phyloP scores from a whole-genome alignment of 2,888 invertebrate genomes.

The Stramonita haemastoma region DNA sequence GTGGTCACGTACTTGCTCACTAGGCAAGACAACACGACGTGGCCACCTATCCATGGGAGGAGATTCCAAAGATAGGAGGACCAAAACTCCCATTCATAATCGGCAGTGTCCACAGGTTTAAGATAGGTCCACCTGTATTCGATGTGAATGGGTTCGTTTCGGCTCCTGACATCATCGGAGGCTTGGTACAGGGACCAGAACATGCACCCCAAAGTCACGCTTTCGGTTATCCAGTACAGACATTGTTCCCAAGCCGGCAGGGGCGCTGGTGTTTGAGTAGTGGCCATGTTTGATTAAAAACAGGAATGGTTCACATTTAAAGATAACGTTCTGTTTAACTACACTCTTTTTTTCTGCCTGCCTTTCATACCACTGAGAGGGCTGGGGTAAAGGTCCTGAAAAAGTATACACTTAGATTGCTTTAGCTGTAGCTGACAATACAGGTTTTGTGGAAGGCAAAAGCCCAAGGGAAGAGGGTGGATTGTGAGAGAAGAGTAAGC shows the following conservation, averaged over 20 bases:
- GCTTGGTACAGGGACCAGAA: conserved; percentile 36
- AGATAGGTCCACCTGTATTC: conserved; percentile 14
- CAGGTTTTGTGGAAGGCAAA: too few species aligned
- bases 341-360: too few species aligned
- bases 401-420: too few species aligned
- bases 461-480: too few species aligned
- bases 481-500: too few species aligned
- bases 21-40: conserved; percentile 43
- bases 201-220: conserved; percentile 34
- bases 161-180: conserved; percentile 10
- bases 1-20: not conserved
- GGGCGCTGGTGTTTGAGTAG: not conserved
- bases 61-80: conserved; percentile 80
- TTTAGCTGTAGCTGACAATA: too few species aligned
- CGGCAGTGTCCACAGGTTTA: conserved; percentile 81
- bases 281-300: too few species aligned
- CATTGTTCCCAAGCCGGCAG: conserved; percentile 46
- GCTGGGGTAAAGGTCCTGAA: too few species aligned
- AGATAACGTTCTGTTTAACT: too few species aligned
- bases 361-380: too few species aligned
- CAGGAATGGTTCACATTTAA: too few species aligned
- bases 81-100: conserved; percentile 86
- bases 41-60: conserved; percentile 80
- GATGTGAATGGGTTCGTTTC: conserved; percentile 12
- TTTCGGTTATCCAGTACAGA: conserved; percentile 39